Evolutionary conservation across 2,797 vertebrate species (phyloP).

Genomic region (Anomalospiza imberbis): DNA sequence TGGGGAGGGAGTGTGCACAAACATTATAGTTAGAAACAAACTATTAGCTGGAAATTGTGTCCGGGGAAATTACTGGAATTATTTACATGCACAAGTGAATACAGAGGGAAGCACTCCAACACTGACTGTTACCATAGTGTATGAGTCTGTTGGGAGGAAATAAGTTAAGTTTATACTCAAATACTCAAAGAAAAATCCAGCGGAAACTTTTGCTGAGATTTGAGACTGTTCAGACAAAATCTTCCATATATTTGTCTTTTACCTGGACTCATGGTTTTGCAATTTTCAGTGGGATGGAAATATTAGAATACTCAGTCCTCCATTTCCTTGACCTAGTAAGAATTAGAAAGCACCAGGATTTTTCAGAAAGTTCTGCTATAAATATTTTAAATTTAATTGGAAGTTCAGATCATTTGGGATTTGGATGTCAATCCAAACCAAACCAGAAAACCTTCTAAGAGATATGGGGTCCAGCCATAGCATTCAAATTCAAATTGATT

Average conservation of each 20-base stretch:
- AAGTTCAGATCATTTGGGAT: neutral
- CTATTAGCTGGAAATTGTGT: conserved; percentile 18
- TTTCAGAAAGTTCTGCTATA: conserved; percentile 13
- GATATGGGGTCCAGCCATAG: neutral
- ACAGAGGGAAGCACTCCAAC: neutral
- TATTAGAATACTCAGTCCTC: neutral
- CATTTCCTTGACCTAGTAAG: neutral
- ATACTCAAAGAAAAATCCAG: neutral
- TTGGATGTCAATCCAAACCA: neutral
- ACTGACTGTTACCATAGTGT: neutral
- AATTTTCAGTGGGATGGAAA: neutral
- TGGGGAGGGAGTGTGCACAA: neutral
- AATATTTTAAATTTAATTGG: neutral
- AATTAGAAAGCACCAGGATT: neutral
- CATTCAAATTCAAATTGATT: neutral
- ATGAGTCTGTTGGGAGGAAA: neutral
- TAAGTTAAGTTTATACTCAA: neutral
- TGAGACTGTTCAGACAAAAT: neutral
- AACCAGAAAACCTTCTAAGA: neutral
- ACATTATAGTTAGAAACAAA: conserved; percentile 24
- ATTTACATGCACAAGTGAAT: neutral
- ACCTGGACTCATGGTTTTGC: neutral
- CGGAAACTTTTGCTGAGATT: neutral
- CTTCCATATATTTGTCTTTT: neutral
- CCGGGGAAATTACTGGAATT: conserved; percentile 37